Evolutionary conservation across 2,888 invertebrate genomes (phyloP).

Genomic region (Cryptocheilus praepositus): DNA sequence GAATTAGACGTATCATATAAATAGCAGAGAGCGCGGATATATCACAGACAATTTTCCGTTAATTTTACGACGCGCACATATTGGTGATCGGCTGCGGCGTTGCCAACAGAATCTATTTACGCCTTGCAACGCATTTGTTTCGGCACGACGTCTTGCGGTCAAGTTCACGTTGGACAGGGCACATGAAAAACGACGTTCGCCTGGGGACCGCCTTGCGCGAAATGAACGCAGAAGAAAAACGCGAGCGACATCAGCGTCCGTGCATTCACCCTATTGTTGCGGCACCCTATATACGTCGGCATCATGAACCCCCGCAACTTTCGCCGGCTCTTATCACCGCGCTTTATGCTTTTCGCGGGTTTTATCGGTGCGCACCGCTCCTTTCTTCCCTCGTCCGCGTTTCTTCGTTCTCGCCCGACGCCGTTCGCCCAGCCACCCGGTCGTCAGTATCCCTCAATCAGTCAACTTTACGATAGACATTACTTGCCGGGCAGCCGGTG

Average conservation of each 20-base stretch:
- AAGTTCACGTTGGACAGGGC: too few species aligned
- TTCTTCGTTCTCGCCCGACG: background rate
- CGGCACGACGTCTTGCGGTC: too few species aligned
- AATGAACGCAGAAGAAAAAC: too few species aligned
- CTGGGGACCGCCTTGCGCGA: too few species aligned
- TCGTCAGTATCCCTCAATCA: slow-evolving; percentile 30
- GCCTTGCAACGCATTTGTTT: too few species aligned
- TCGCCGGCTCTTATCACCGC: slow-evolving; percentile 8
- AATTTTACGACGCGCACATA: too few species aligned
- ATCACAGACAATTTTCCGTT: too few species aligned
- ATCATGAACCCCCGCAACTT: slow-evolving; percentile 3
- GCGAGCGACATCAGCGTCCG: background rate
- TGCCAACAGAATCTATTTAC: too few species aligned
- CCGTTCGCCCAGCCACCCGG: slow-evolving; percentile 8
- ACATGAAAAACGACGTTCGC: too few species aligned
- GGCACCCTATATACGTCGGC: background rate
- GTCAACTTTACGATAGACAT: slow-evolving; percentile 46
- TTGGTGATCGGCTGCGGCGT: too few species aligned
- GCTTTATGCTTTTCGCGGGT: slow-evolving; percentile 12
- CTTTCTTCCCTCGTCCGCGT: background rate
- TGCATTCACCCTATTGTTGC: slow-evolving; percentile 3
- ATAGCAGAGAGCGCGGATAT: too few species aligned
- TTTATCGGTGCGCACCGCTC: slow-evolving; percentile 25
- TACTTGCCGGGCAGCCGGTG: slow-evolving; percentile 26
- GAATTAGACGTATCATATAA: too few species aligned